Conservation (phyloP, 1,140 invertebrate genomes). For the Nasonia giraulti region DNA sequence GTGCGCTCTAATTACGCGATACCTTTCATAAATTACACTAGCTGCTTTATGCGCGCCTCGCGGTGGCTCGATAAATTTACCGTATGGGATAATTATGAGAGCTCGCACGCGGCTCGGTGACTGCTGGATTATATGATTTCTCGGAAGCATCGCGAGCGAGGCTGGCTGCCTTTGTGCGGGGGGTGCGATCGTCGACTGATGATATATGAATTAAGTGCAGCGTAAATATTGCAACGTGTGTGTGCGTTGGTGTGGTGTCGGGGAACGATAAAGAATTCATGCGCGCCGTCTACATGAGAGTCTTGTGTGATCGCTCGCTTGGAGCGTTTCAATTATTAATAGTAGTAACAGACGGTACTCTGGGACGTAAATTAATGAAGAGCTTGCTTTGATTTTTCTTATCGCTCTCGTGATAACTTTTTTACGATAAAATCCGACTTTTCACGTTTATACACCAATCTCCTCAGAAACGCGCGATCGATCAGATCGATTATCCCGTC, state of each 20-base stretch:
- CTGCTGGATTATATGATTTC: constrained; percentile 41
- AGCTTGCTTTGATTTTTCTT: too few species aligned
- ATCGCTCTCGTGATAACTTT: too few species aligned
- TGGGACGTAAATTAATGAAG: too few species aligned
- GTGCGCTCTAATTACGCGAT: constrained; percentile 48
- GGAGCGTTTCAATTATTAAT: background rate
- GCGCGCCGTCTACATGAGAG: too few species aligned
- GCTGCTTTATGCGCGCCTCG: constrained; percentile 24
- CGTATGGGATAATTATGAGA: constrained; percentile 36
- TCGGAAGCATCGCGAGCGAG: constrained; percentile 27
- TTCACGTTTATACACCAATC: too few species aligned
- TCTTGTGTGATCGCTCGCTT: background rate
- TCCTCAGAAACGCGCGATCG: too few species aligned
- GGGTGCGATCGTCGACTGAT: constrained; percentile 15
- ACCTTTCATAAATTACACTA: constrained; percentile 44
- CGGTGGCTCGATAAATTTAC: constrained; percentile 38
- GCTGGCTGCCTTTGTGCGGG: background rate
- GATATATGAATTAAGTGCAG: constrained; percentile 19
- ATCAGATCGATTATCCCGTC: too few species aligned
- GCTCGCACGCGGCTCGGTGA: background rate
- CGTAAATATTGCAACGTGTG: constrained; percentile 25
- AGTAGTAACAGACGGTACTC: too few species aligned
- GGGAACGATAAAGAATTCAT: background rate
- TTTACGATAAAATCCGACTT: too few species aligned
- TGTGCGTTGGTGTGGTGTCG: background rate